phyloP scores from a whole-genome alignment of 64 coral and sea anemone genomes.

The Dendronephthya gigantea region DNA sequence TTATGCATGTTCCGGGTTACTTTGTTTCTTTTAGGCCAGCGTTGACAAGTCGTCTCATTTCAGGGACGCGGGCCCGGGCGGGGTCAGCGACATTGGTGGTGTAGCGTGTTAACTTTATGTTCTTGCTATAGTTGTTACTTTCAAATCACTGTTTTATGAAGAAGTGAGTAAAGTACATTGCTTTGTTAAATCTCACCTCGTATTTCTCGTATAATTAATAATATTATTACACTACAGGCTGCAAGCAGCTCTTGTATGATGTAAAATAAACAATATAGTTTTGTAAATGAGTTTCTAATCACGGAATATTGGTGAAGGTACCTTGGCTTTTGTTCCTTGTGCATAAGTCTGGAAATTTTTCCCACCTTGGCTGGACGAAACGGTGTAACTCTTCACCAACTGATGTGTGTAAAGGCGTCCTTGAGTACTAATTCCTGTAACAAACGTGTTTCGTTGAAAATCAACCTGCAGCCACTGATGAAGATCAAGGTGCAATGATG shows the following conservation, averaged over 20 bases:
- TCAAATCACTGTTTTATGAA: slow-evolving; percentile 34
- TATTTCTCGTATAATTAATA: slow-evolving; percentile 14
- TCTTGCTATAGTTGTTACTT: neutral
- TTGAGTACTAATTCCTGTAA: no score
- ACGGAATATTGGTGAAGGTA: no score
- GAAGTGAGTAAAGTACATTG: neutral
- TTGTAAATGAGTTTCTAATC: no score
- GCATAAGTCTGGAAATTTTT: no score
- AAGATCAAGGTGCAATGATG: no score
- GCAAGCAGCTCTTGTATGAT: slow-evolving; percentile 8
- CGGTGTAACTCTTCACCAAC: no score
- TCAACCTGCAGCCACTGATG: no score
- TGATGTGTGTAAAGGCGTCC: no score
- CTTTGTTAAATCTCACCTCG: neutral
- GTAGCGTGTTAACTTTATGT: neutral
- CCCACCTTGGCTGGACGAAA: no score
- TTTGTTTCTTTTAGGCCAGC: neutral
- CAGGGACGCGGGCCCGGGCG: neutral
- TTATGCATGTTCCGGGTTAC: neutral
- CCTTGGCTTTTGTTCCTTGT: no score
- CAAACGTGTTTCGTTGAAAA: no score
- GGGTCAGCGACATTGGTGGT: neutral
- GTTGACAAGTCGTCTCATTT: neutral
- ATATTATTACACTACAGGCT: slow-evolving; percentile 14
- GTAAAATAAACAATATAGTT: no score